phyloP scores from a whole-genome alignment of 2,797 vertebrate species.

The Squalus acanthias region DNA sequence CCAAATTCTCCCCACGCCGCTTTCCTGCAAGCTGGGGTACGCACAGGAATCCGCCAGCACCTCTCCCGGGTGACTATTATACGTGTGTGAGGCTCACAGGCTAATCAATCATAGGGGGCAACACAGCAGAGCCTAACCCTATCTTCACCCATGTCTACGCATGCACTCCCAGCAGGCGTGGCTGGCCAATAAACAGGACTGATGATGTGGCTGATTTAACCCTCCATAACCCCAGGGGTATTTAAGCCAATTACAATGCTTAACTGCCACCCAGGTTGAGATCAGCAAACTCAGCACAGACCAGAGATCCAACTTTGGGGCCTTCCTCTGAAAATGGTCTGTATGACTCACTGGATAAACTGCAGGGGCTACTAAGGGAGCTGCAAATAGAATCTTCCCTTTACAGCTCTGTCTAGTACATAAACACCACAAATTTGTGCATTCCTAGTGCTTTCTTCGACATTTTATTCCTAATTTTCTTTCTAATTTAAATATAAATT shows the following conservation, averaged over 20 bases:
- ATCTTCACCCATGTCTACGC: not conserved
- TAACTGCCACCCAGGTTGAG: conserved; percentile 31
- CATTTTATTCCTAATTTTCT: not conserved
- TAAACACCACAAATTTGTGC: not conserved
- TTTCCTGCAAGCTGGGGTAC: not conserved
- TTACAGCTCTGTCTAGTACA: not conserved
- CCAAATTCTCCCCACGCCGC: not conserved
- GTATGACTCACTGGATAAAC: not conserved
- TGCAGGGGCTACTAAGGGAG: not conserved
- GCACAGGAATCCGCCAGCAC: not conserved
- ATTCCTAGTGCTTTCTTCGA: not conserved
- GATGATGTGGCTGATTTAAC: conserved; percentile 22
- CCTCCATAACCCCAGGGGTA: conserved; percentile 8
- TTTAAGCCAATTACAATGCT: conserved; percentile 16
- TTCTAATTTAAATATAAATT: no score
- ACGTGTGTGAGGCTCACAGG: not conserved
- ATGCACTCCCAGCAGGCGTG: conserved; percentile 4
- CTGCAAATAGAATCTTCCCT: not conserved
- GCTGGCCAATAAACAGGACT: conserved; percentile 8
- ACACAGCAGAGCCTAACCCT: not conserved
- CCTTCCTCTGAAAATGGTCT: not conserved
- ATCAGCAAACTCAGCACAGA: conserved; percentile 16
- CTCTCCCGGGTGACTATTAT: not conserved
- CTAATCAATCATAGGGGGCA: not conserved
- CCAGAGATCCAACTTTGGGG: not conserved